Base-by-base conservation (phyloP, 2,888 invertebrate species). In the Adelognathus sp. region DNA sequence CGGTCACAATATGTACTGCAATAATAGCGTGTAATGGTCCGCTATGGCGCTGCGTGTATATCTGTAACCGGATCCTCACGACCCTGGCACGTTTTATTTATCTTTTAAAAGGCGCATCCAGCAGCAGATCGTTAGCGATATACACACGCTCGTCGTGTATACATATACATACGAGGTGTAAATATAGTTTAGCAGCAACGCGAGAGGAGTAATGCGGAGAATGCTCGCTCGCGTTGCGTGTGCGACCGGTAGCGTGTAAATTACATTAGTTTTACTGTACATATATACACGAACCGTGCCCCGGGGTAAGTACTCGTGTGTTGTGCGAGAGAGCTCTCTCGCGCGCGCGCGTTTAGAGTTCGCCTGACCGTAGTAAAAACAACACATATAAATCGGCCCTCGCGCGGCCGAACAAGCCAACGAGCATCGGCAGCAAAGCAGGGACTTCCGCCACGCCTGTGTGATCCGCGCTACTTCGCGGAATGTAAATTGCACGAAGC, bases 401-500 rank as follows among this genome's bases (percentile, higher is more conserved):
- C 60, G 61, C 67, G 27, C 56, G n/a, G n/a, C n/a, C n/a, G 56
- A 27, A 27, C 56, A 21, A 56, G 24, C n/a, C n/a, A n/a, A n/a
- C 67, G 61, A 72, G 67, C 71, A 56, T 33, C 67, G 61, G 76
- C 63, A 29, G n/a, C n/a, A n/a, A n/a, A 39, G 64, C 58, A 77
- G 76, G 75, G 76, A 81, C 80, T 80, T 81, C 80, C 81, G 81
- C 79, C 75, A 78, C 70, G 72, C 72, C 73, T 73, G 81, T 77
- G 76, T 69, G 72, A 75, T 69, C 76, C 73, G 73, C 78, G 77
- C 75, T 79, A 78, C 79, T 77, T 82, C 81, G 78, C 64, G 82
- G 83, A 83, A 83, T 83, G 82, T 81, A 82, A 83, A 83, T 83
- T 83, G 81, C 82, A 70, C 79, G 79, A 76, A 83, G 81, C 82